phyloP scores from a whole-genome alignment of 2,797 vertebrate genomes.

The Euphonia xanthogaster region DNA sequence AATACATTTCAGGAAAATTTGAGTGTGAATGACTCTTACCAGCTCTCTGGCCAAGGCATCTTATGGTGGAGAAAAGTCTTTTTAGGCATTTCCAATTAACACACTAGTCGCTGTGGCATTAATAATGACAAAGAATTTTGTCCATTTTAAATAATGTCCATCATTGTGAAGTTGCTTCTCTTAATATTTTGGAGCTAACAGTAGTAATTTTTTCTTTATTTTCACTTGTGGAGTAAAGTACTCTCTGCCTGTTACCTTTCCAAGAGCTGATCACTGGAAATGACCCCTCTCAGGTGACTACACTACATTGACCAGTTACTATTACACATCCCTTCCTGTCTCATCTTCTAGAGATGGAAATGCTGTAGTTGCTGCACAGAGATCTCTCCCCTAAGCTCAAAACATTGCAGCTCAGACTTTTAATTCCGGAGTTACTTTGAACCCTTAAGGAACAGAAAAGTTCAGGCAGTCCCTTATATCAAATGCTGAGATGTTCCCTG shows the following conservation, averaged over 20 bases:
- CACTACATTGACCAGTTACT: neutral
- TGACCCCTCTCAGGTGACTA: neutral
- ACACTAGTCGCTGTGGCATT: neutral
- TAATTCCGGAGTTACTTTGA: neutral
- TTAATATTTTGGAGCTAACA: neutral
- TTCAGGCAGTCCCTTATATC: neutral
- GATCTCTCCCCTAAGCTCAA: neutral
- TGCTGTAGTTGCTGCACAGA: neutral
- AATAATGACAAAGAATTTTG: neutral
- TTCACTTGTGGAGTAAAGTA: neutral
- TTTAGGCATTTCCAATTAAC: neutral
- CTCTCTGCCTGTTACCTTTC: neutral
- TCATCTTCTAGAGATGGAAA: neutral
- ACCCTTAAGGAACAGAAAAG: neutral
- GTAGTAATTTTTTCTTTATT: neutral
- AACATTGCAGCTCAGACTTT: neutral
- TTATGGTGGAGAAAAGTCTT: neutral
- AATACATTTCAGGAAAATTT: neutral
- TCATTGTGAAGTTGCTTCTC: neutral
- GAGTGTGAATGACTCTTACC: neutral
- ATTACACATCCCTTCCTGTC: neutral
- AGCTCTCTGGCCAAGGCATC: neutral
- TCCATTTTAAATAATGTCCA: neutral
- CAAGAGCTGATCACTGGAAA: neutral
- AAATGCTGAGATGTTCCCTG: neutral